phyloP scores from a whole-genome alignment of 2,888 invertebrate genomes.

The Amaurobius ferox region DNA sequence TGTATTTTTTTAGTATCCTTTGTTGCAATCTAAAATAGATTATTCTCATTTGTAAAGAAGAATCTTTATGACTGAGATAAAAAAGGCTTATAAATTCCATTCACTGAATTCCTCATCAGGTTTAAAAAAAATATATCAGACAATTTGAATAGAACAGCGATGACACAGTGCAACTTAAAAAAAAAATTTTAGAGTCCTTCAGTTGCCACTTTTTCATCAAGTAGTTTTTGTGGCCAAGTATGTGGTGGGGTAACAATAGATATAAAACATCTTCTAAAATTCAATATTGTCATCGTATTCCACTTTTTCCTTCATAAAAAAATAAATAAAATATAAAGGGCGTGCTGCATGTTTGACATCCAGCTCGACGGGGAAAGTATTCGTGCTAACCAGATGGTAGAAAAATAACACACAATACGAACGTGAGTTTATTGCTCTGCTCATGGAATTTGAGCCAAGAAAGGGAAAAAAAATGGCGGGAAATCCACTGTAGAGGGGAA shows the following conservation, averaged over 20 bases:
- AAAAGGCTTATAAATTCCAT: neutral
- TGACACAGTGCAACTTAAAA: neutral
- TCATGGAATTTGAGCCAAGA: no score
- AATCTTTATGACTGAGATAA: neutral
- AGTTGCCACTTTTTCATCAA: neutral
- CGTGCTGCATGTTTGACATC: no score
- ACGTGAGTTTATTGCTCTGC: no score
- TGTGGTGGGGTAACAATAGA: neutral
- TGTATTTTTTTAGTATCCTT: neutral
- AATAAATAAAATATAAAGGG: no score
- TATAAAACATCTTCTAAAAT: neutral
- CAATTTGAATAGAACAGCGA: neutral
- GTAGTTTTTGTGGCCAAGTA: neutral
- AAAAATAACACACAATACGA: neutral
- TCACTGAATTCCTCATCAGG: neutral
- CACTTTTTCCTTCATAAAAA: no score
- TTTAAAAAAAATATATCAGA: neutral
- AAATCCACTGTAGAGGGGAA: no score
- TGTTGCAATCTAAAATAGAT: neutral
- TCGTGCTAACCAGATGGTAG: neutral
- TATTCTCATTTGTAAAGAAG: neutral
- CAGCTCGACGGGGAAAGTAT: neutral
- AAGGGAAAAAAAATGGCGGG: no score
- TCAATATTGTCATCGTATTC: neutral
- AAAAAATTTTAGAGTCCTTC: neutral